Evolutionary conservation across 64 coral and sea anemone genomes (phyloP), one percentile per base, ranked within the genome.

Genomic region (Montipora efflorescens): DNA sequence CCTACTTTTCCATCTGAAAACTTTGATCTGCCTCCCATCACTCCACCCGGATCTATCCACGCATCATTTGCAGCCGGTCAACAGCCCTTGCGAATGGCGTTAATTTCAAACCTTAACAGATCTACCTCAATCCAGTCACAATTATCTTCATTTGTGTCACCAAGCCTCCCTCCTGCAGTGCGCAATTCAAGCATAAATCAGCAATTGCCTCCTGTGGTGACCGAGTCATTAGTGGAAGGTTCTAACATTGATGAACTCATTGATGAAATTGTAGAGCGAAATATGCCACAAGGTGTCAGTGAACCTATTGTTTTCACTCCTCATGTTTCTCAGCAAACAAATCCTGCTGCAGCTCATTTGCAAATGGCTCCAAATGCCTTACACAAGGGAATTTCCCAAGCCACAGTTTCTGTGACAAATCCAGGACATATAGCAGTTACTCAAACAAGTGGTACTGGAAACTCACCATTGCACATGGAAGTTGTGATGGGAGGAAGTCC

Each of bases 231-330:
- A 78, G 89, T 70, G 84, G 92, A 90, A 49, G 83, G 70, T 4
- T 95, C 96, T 19, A 85, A 85, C 14, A 97, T 97, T 89, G 96
- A 97, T 14, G 84, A 97, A 76, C 79, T 97, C 14, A 95, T 97
- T 92, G 96, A 97, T 78, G 96, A 97, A 74, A 97, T 97, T 97
- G 96, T 97, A 5, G 96, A 97, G 79, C 89, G 96, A 61, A 93
- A 97, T 84, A 94, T 97, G 96, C 96, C 96, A 8, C 96, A 97
- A 79, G 96, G 96, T 78, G 90, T 97, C 36, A 92, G 74, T 78
- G 89, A 94, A 23, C 77, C 96, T 59, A 93, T 97, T 48, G 95
- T 97, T 7, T 97, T 97, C 23, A 28, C 92, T 67, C 53, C 16
- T 90, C 88, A 86, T 90, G 83, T 46, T 59, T 90, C 61, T 13